Evolutionary conservation across 2,797 vertebrate genomes (phyloP), one percentile per base, ranked within the genome.

Genomic region (Chaenodraco wilsoni): DNA sequence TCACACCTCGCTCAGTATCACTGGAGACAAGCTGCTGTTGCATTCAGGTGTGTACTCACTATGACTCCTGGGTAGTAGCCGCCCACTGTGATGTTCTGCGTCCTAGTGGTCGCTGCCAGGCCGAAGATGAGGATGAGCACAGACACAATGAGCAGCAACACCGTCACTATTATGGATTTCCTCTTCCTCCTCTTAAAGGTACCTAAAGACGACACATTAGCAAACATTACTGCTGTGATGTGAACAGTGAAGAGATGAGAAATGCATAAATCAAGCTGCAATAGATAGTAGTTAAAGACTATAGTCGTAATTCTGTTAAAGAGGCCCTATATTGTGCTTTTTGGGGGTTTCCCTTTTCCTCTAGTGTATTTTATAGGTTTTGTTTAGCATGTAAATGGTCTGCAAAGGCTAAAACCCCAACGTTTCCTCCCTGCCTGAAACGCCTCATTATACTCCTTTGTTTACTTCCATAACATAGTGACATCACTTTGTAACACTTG

Each of bases 31-130:
- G 23, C 4, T 52, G 40, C 51, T 61, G 80, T 46, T 3, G 23
- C 15, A 27, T 6, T 48, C 65, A 73, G 70, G 76, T 78, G 77
- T 65, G 84, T 91, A 98, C 98, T 98, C 95, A 99, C 98, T 86
- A 99, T 99, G 87, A 97, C 95, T 91, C 98, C 98, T 1, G 98
- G 96, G 91, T 99, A 99, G 94, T 99, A 99, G 78, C 97, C 97
- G 85, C 97, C 97, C 59, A 99, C 97, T 2, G 98, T 98, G 91
- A 99, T 97, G 95, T 99, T 99, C 93, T 99, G 96, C 41, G 97
- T 98, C 93, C 97, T 95, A 76, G 97, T 99, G 44, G 98, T 99
- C 51, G 98, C 98, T 17, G 97, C 97, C 87, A 99, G 94, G 76
- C 98, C 98, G 69, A 99, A 96, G 60, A 97, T 93, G 77, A 99